Base-by-base conservation (phyloP, 2,888 invertebrate species). In the Hydropsyche betteni region DNA sequence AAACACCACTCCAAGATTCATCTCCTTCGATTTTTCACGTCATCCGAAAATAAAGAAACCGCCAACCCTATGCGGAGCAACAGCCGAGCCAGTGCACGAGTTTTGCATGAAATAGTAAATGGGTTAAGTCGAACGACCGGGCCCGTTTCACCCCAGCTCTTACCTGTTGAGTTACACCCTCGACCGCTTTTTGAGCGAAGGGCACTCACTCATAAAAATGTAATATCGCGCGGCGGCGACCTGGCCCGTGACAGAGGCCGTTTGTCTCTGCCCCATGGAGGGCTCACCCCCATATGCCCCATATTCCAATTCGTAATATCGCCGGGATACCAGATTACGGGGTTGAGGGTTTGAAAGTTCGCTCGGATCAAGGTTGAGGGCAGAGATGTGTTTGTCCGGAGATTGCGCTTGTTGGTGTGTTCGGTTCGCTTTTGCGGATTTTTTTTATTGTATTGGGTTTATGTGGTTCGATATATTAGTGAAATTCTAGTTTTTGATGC, bases 81-180 rank as follows among this genome's bases (percentile, higher is more conserved):
- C 52, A 52, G n/a, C 52, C n/a, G n/a, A 52, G 1, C 52, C n/a
- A 2, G 24, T 24, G 24, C 24, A 24, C 24, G 24, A 44, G 44
- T 38, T 53, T 68, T 71, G 71, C 71, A 75, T 75, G 71, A 75
- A 75, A 75, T 75, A 75, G 75, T 75, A 75, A 75, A 71, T 75
- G 75, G 75, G 75, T 75, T 75, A 75, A 75, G 75, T 75, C 70
- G 69, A 64, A 74, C 51, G 74, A 68, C 55, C 33, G 69, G 74
- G 68, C 0, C 53, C 10, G 14, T 16, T 53, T 16, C 24, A n/a
- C 24, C 55, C 38, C 38, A 14, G 44, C 75, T 71, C 71, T 74
- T 75, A 75, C 75, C 75, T 75, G 75, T 75, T 75, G 75, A 75
- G 75, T 75, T 71, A 71, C 71, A 71, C 71, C 50, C 75, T 75